Evolutionary conservation across 2,113 vertebrate genomes (phyloP).

Genomic region (Mus musculus): DNA sequence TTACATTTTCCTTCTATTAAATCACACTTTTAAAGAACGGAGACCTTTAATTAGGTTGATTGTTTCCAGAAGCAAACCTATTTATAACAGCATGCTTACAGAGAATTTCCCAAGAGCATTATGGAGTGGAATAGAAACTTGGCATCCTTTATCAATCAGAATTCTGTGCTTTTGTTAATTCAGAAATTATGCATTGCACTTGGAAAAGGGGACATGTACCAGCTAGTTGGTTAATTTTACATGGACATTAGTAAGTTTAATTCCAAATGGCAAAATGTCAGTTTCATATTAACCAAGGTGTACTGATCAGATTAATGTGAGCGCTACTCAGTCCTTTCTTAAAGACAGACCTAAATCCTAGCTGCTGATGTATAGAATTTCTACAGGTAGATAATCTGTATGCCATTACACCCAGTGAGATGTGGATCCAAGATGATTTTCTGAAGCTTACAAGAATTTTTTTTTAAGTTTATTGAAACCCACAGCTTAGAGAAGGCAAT

Average conservation of each 20-base stretch:
- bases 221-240: background rate
- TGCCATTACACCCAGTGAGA: too few relatives aligned
- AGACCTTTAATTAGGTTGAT: background rate
- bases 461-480: too few relatives aligned
- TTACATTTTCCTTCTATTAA: background rate
- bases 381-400: constrained; percentile 33
- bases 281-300: background rate
- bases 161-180: background rate
- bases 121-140: background rate
- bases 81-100: background rate
- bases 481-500: too few relatives aligned
- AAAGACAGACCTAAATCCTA: background rate
- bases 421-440: too few relatives aligned
- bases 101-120: constrained; percentile 2
- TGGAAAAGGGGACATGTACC: background rate
- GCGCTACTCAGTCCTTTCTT: background rate
- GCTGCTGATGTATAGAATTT: constrained; percentile 39
- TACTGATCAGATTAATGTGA: background rate
- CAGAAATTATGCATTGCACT: background rate
- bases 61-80: background rate
- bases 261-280: constrained; percentile 17
- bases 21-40: background rate
- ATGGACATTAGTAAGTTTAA: background rate
- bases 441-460: too few relatives aligned
- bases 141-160: background rate